Base-by-base conservation (phyloP, 2,888 invertebrate genomes). In the Scaptomyza tumidula region DNA sequence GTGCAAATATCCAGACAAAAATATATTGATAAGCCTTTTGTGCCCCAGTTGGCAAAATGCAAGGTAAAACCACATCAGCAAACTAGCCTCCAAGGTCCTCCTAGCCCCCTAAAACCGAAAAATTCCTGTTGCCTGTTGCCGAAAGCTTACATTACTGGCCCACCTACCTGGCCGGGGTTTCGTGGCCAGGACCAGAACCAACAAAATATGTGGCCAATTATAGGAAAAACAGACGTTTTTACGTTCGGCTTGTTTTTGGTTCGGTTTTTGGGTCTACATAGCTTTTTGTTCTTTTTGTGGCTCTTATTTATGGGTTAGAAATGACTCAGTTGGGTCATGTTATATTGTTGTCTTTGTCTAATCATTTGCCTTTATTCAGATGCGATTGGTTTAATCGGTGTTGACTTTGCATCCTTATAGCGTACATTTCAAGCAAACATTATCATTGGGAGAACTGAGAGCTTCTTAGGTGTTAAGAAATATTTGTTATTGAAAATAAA, bases 141-240 rank as follows among this genome's bases (percentile, higher is more conserved):
- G 60, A 49, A 41, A 55, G 48, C 62, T 66, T 44, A 62, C 55
- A 57, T 60, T 64, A 64, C 64, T 65, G 53, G 69, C 46, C 57
- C 72, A 55, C 58, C 63, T 70, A 77, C 70, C 84, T 75, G 74
- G 57, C 44, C 45, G 41, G 54, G 56, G 62, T 16, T 50, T 24
- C 16, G 49, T 60, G 44, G 52, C 44, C 43, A 16, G 59, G 48
- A 7, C 24, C 24, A 35, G 44, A 58, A 50, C 74, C 82, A 81
- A 78, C 85, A 76, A 86, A 87, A 83, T 83, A 87, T 87, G 82
- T 87, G 85, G 82, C 82, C 82, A 83, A 83, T 83, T 83, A 83
- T 83, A 84, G 87, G 78, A 68, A 86, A 80, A 83, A 81, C 87
- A 83, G 85, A 86, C 87, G 82, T 72, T 82, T 82, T 80, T 75